Base-by-base conservation (phyloP, 2,113 vertebrate genomes). In the Erinaceus europaeus region DNA sequence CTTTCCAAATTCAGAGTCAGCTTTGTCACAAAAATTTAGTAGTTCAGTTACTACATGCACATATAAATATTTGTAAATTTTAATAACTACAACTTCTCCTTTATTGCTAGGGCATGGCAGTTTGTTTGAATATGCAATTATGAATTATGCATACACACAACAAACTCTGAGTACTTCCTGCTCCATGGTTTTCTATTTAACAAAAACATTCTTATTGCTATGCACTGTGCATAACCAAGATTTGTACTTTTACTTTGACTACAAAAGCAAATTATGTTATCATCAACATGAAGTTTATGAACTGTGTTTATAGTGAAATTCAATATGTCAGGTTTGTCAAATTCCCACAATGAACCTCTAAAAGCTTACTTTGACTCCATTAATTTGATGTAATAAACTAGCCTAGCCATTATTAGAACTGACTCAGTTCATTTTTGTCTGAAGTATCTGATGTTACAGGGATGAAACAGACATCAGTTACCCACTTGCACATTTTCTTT, bases 301-400 rank as follows among this genome's bases (percentile, higher is more conserved):
- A 84, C 55, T 74, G 34, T 67, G 72, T 44, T 67, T 88, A 80
- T 25, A 13, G 15, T 68, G 53, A 46, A 83, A 86, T 40, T 73
- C 84, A 73, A n/a, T 80, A 83, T 84, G n/a, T 86, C 76, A 84
- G 59, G 75, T 67, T 55, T 59, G 88, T 72, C 44, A 76, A 92
- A 76, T 61, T 50, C 50, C 80, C 5, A n/a, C 18, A 55, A 27
- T 40, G 55, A 88, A 67, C 36, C 73, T 65, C 11, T 5, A 48
- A 75, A 92, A 74, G 34, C n/a, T 78, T 44, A 68, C 25, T 76
- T 34, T 88, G 21, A 72, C 25, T 85, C 36, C 46, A 86, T 55
- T 15, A 53, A 86, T 68, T 72, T 85, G 38, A 55, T 59, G 61
- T 0, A n/a, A 69, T 44, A 71, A 59, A 64, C n/a, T 7, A 79